Conservation (phyloP, 2,113 vertebrate genomes). For the Calidris pygmaea region DNA sequence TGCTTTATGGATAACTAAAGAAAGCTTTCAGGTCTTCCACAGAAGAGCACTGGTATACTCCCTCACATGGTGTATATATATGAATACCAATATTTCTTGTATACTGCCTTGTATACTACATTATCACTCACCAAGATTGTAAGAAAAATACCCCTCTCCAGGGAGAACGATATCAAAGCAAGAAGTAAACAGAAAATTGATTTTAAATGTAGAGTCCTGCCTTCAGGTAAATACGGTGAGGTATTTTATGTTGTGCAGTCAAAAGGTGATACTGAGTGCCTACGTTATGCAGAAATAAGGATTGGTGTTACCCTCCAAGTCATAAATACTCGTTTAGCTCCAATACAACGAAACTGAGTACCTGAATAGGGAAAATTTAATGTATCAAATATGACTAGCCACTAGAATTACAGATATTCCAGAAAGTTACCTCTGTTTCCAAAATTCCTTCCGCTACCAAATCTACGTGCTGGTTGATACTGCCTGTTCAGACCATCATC, state of each 20-base stretch:
- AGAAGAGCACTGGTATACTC: background rate
- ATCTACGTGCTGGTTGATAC: background rate
- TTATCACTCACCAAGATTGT: background rate
- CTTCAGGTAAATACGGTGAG: background rate
- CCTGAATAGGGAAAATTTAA: background rate
- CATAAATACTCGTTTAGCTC: background rate
- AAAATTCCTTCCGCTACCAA: slow-evolving; percentile 50
- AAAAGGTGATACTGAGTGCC: background rate
- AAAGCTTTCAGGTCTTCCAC: background rate
- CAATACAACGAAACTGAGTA: background rate
- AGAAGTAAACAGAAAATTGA: background rate
- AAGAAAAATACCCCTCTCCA: background rate
- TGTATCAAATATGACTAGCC: rapidly evolving
- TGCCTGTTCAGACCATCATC: background rate
- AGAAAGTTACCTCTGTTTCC: slow-evolving; percentile 55
- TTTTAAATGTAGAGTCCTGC: background rate
- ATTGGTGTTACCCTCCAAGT: background rate
- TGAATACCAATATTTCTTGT: background rate
- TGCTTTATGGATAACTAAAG: background rate
- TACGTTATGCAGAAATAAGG: background rate
- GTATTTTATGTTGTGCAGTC: background rate
- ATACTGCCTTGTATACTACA: background rate
- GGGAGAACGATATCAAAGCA: background rate
- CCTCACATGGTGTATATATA: background rate
- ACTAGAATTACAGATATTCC: background rate